Evolutionary conservation across 2,797 vertebrate genomes (phyloP).

Genomic region (Mallotus villosus): DNA sequence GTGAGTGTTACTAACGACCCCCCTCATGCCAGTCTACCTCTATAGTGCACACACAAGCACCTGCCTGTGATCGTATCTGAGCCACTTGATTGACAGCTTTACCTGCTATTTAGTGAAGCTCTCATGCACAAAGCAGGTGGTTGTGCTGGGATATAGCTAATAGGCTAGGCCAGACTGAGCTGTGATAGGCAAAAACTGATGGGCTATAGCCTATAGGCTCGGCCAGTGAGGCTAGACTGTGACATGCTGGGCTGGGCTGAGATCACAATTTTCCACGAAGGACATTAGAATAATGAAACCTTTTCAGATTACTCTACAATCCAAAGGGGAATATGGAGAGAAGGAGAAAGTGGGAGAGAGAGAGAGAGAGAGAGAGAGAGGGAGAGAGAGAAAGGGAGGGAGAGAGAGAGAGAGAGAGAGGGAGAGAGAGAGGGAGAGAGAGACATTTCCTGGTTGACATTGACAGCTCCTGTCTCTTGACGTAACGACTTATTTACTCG

Average conservation of each 20-base stretch:
- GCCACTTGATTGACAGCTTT: not conserved
- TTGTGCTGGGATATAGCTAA: not conserved
- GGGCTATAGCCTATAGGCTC: too few relatives aligned
- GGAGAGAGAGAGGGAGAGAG: conserved; percentile 2
- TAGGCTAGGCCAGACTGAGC: not conserved
- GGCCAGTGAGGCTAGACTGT: too few relatives aligned
- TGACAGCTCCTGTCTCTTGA: conserved; percentile 72
- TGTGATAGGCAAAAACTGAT: not conserved
- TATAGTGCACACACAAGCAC: too few relatives aligned
- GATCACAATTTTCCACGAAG: too few relatives aligned
- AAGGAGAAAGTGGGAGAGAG: too few relatives aligned
- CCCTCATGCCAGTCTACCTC: not conserved
- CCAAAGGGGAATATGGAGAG: not conserved
- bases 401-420: conserved; percentile 4
- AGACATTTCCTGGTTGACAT: conserved; percentile 1
- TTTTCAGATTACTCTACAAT: too few relatives aligned
- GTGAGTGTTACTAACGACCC: not conserved
- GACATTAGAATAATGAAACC: too few relatives aligned
- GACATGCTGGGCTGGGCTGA: too few relatives aligned
- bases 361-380: not conserved
- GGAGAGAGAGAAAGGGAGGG: conserved; percentile 13
- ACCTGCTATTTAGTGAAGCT: not conserved
- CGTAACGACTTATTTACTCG: conserved; percentile 78
- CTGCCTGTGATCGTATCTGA: not conserved
- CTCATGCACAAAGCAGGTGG: not conserved